Conservation (phyloP, 2,888 invertebrate species). For the Nephrotoma guestfalica region DNA sequence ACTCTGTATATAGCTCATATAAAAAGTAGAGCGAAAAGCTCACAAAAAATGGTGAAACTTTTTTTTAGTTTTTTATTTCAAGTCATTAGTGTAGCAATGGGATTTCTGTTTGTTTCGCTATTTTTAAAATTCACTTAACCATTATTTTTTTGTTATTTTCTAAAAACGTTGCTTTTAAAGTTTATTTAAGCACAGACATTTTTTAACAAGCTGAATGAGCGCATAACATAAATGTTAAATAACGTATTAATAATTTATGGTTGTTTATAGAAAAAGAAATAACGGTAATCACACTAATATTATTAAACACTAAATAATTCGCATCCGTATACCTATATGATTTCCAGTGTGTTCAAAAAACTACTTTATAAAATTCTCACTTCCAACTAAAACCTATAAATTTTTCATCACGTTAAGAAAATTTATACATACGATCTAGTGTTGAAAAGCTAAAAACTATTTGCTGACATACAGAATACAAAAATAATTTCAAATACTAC, state of each 20-base stretch:
- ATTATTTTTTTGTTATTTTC: not conserved
- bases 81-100: not conserved
- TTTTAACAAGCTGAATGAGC: not conserved
- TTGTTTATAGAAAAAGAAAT: not conserved
- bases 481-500: not conserved
- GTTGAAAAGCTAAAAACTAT: not conserved
- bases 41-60: not conserved
- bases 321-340: too few relatives aligned
- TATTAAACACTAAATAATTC: too few relatives aligned
- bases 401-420: not conserved
- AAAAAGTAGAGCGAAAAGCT: not conserved
- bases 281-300: too few relatives aligned
- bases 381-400: not conserved
- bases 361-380: not conserved
- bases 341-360: not conserved
- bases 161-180: not conserved
- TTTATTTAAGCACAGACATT: not conserved
- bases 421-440: not conserved
- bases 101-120: not conserved
- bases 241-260: not conserved
- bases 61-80: not conserved
- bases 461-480: not conserved
- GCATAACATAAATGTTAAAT: not conserved
- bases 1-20: not conserved
- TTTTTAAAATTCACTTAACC: not conserved